A percentile compares a stretch with the other conserved stretches of the same genome.
Conservation (phyloP, 2,888 invertebrate species). For the Hemicrepidius hirtus region DNA sequence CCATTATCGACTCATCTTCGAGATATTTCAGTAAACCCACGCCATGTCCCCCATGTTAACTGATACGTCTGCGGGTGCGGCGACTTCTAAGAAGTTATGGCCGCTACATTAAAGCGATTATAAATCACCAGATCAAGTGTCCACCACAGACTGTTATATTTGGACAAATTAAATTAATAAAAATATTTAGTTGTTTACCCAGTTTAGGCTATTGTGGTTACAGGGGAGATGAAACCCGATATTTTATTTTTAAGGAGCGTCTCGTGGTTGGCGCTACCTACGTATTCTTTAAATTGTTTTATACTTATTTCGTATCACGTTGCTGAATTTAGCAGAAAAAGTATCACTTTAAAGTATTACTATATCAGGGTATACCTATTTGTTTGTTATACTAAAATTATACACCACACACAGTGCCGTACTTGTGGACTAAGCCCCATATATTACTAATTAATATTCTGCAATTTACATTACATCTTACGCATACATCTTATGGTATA, state of each 20-base stretch:
- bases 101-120: conserved; percentile 37
- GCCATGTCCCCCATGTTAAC: conserved; percentile 35
- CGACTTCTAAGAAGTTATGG: conserved; percentile 45
- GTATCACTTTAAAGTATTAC: no score
- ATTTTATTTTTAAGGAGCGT: conserved; percentile 31
- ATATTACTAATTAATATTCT: no score
- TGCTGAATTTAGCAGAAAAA: background rate
- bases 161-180: conserved; percentile 49
- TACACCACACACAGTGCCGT: no score
- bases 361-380: no score
- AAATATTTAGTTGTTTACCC: conserved; percentile 44
- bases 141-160: conserved; percentile 37
- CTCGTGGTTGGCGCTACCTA: conserved; percentile 16
- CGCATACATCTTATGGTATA: no score
- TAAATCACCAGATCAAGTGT: conserved; percentile 49
- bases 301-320: conserved; percentile 7
- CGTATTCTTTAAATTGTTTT: conserved; percentile 5
- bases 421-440: no score
- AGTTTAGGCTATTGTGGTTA: conserved; percentile 38
- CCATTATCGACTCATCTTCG: conserved; percentile 48
- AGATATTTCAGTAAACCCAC: conserved; percentile 49
- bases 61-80: conserved; percentile 42
- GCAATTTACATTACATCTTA: no score
- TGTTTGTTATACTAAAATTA: no score
- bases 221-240: conserved; percentile 31